A percentile compares a stretch with the other conserved stretches of the same genome.
Conservation (phyloP, 2,113 vertebrate genomes). For the Oncorhynchus gorbuscha region DNA sequence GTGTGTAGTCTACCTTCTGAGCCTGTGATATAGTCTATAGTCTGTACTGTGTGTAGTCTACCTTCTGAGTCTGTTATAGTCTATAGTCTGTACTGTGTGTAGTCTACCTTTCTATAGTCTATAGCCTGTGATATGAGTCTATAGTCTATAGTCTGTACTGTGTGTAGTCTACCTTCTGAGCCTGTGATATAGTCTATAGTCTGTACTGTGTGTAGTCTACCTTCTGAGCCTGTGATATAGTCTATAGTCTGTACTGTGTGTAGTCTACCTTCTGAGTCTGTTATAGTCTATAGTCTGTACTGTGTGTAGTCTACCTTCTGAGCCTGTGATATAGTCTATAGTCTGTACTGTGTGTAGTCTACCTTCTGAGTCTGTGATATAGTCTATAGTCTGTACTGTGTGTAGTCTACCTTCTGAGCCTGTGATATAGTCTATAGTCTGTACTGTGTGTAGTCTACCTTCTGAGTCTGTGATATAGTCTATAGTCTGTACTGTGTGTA, state of each 20-base stretch:
- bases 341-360: background rate
- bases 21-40: slow-evolving; percentile 64
- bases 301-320: slow-evolving; percentile 78
- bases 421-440: too few relatives aligned
- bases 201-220: background rate
- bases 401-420: too few relatives aligned
- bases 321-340: slow-evolving; percentile 76
- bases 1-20: slow-evolving; percentile 80
- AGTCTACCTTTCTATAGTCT: too few relatives aligned
- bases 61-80: slow-evolving; percentile 83
- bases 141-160: background rate
- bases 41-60: slow-evolving; percentile 41
- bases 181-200: too few relatives aligned
- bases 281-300: slow-evolving; percentile 69
- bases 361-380: too few relatives aligned
- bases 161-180: too few relatives aligned
- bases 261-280: slow-evolving; percentile 84
- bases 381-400: too few relatives aligned
- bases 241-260: background rate
- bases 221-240: background rate
- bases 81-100: slow-evolving; percentile 62
- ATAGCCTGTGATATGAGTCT: too few relatives aligned
- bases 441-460: too few relatives aligned
- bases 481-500: too few relatives aligned
- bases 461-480: too few relatives aligned